Evolutionary conservation across 2,113 vertebrate genomes (phyloP).

Genomic region (Sorex fumeus): DNA sequence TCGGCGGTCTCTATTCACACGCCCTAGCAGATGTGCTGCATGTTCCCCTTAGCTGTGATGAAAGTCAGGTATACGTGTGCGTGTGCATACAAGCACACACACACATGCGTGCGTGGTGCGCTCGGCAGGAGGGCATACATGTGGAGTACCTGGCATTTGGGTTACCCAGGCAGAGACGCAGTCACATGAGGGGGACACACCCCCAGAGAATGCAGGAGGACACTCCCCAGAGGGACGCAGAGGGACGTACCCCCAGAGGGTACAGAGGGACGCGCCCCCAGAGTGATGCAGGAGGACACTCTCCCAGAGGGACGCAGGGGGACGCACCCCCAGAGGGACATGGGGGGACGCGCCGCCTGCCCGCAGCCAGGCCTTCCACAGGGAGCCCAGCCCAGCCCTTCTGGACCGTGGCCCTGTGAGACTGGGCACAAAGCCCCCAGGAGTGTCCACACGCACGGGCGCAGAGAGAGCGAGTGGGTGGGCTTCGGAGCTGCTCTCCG

Average conservation of each 20-base stretch:
- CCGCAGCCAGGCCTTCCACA: neutral
- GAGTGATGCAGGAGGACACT: too few species aligned
- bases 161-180: too few species aligned
- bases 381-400: neutral
- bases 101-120: rapidly evolving
- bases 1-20: neutral
- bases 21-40: neutral
- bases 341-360: neutral
- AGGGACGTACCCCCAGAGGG: too few species aligned
- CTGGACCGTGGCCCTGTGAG: neutral
- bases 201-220: too few species aligned
- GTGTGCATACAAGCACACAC: neutral
- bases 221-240: too few species aligned
- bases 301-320: too few species aligned
- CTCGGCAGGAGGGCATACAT: neutral
- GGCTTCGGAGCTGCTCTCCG: neutral
- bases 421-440: neutral
- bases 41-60: neutral
- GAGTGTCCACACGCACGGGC: neutral
- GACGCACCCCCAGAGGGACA: neutral
- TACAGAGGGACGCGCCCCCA: too few species aligned
- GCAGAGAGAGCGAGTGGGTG: neutral
- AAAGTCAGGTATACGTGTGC: neutral
- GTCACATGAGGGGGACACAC: too few species aligned
- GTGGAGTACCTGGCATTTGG: too few species aligned